Conservation (phyloP, 64 coral and sea anemone genomes). For the Actinia tenebrosa region DNA sequence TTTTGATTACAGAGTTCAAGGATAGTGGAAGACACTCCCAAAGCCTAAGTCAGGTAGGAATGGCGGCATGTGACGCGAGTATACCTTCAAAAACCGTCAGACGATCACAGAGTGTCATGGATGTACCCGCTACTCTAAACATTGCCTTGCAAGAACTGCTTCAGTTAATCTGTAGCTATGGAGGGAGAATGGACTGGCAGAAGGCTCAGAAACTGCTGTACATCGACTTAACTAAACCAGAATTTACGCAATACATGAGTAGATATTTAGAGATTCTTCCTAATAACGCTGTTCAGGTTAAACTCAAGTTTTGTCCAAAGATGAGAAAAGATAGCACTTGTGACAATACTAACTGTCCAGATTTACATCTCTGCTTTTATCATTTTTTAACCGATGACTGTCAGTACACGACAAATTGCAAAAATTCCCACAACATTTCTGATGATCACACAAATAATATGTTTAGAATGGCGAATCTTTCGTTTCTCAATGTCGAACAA, state of each 20-base stretch:
- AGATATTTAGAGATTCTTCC: not conserved
- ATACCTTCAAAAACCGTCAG: not conserved
- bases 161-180: not conserved
- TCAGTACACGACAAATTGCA: not conserved
- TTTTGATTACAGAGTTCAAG: not conserved
- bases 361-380: not conserved
- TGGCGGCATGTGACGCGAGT: too few species aligned
- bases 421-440: not conserved
- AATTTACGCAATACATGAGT: not conserved
- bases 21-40: not conserved
- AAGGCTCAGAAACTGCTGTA: not conserved
- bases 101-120: not conserved
- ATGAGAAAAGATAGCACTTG: not conserved
- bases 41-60: not conserved
- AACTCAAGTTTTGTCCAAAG: not conserved
- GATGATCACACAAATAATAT: not conserved
- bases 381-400: not conserved
- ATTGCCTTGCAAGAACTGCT: not conserved
- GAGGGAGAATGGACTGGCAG: not conserved
- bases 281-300: not conserved
- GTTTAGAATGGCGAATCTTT: not conserved
- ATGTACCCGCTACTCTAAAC: not conserved
- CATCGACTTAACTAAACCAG: not conserved
- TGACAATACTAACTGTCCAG: not conserved
- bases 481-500: not conserved